These are phyloP conservation scores for Heliothis virescens DNA, from an alignment of 1,140 invertebrate species.

Conservation along the genomic window DNA sequence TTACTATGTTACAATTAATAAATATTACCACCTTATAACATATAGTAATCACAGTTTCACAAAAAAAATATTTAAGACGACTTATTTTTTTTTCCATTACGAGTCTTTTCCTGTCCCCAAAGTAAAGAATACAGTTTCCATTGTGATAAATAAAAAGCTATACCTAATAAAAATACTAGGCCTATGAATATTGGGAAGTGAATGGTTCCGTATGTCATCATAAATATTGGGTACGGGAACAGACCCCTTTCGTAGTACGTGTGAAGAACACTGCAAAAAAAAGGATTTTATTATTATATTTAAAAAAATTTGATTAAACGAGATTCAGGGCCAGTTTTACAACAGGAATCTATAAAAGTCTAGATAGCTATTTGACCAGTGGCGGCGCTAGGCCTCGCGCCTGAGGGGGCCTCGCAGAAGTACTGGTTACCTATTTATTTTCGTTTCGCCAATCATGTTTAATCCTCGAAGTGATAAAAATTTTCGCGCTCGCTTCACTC, in stretches of 20 bases:
- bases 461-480: too few relatives aligned
- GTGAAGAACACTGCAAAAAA: conserved; percentile 59
- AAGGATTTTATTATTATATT: too few relatives aligned
- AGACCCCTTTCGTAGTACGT: conserved; percentile 56
- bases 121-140: conserved; percentile 54
- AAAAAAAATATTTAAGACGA: background rate
- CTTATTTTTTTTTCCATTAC: background rate
- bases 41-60: background rate
- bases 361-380: too few relatives aligned
- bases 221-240: conserved; percentile 68
- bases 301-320: too few relatives aligned
- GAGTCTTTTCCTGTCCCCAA: conserved; percentile 10
- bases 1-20: background rate
- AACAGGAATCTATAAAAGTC: too few relatives aligned
- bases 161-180: background rate
- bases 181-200: conserved; percentile 59
- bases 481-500: too few relatives aligned
- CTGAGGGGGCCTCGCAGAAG: too few relatives aligned
- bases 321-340: too few relatives aligned
- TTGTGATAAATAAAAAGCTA: conserved; percentile 55
- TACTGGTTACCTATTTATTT: too few relatives aligned
- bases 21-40: background rate
- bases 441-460: too few relatives aligned
- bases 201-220: conserved; percentile 58
- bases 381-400: too few relatives aligned